Evolutionary conservation across 2,113 vertebrate genomes (phyloP).

Genomic region (Cavia porcellus): DNA sequence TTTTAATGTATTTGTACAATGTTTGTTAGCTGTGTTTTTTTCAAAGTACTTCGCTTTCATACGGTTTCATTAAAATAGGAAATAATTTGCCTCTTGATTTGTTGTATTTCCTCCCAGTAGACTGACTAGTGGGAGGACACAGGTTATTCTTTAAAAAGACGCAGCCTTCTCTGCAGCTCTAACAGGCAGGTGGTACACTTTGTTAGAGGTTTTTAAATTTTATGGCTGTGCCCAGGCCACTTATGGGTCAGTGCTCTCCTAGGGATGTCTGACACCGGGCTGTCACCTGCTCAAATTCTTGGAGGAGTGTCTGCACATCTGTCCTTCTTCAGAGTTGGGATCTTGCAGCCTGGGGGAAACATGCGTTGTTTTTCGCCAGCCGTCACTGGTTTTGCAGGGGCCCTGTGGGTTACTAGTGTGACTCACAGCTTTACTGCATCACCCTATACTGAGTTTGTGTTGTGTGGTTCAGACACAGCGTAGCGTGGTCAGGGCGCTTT

Average conservation of each 20-base stretch:
- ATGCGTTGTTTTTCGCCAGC: not conserved
- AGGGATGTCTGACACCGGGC: not conserved
- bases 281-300: not conserved
- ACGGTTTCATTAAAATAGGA: constrained; percentile 14
- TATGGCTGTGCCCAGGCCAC: not conserved
- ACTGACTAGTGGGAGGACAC: not conserved
- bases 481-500: not conserved
- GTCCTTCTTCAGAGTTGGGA: not conserved
- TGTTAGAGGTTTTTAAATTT: not conserved
- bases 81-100: not conserved
- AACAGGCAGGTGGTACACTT: not conserved
- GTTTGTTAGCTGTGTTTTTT: not conserved
- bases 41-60: constrained; percentile 3
- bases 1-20: not conserved
- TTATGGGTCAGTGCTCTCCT: not conserved
- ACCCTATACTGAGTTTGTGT: not conserved
- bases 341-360: not conserved
- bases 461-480: not conserved
- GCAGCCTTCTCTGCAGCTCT: not conserved
- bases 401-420: not conserved
- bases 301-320: too few relatives aligned
- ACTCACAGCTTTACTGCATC: not conserved
- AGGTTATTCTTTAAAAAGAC: not conserved
- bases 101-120: not conserved
- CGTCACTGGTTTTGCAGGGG: not conserved